Base-by-base conservation (phyloP, 2,797 vertebrate species). In the Chromobotia macracanthus region DNA sequence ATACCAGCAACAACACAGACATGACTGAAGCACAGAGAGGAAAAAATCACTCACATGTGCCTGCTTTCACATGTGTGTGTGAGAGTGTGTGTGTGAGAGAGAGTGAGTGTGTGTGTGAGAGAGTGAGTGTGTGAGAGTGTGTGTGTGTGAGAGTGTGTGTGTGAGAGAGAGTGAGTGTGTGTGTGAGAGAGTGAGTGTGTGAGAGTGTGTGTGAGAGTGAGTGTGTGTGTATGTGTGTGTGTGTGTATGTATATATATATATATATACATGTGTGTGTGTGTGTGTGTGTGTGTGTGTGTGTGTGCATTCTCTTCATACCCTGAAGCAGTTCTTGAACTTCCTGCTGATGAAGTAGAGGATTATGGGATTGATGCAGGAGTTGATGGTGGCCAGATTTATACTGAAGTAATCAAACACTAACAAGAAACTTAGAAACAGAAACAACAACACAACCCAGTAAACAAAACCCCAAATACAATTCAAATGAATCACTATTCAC, bases 291-390 rank as follows among this genome's bases (percentile, higher is more conserved):
- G 19, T 21, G 53, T 55, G 19, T 11, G 19, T 55, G 19, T 4
- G 53, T 21, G 53, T 3, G 53, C 11, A 10, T 1, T n/a, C 5
- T 19, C 19, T 2, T 23, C 15, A 19, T 94, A 98, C 97, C 96
- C 96, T 96, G 88, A 98, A 97, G 85, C 96, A 97, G 84, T 94
- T 97, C 90, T 97, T 99, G 90, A 98, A 98, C 87, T 95, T 98
- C 94, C 96, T 98, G 94, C 96, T 98, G 87, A 98, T 96, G 48
- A 96, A 95, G 91, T 92, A 98, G 71, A 98, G 95, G 83, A 97
- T 95, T 84, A 98, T 97, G 82, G 96, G 97, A 68, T 98, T 98
- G 93, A 98, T 98, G 89, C 97, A 98, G 80, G 97, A 98, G 89
- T 98, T 98, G 91, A 97, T 92, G 55, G 96, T 97, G 16, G 96